These are phyloP conservation scores for Philopedon plagiatum DNA, from an alignment of 2,888 invertebrate species.

Conservation along the genomic window DNA sequence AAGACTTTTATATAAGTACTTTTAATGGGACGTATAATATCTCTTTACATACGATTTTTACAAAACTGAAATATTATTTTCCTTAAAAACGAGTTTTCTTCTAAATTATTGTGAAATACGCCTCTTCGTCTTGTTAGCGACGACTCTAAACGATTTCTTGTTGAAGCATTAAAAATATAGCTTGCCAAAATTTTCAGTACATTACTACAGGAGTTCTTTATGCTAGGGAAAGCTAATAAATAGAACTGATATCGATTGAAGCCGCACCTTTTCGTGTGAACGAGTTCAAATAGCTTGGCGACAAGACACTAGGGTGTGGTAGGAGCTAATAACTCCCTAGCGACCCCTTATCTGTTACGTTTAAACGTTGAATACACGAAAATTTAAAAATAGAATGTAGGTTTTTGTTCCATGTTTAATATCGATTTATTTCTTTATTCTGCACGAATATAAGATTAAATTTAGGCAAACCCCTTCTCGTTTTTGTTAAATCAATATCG, in stretches of 20 bases:
- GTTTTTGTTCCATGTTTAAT: conserved; percentile 4
- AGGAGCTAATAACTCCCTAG: conserved; percentile 11
- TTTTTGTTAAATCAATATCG: conserved; percentile 22
- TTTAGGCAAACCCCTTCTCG: neutral
- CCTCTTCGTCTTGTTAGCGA: neutral
- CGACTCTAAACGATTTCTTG: too few relatives aligned
- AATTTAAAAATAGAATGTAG: conserved; percentile 14
- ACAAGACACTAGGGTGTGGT: conserved; percentile 31
- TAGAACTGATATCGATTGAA: conserved; percentile 31
- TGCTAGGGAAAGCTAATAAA: conserved; percentile 22
- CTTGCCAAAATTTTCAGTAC: neutral
- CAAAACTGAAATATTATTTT: too few relatives aligned
- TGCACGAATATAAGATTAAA: conserved; percentile 2
- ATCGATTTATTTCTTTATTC: conserved; percentile 13
- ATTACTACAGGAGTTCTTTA: neutral
- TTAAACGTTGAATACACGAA: conserved; percentile 2
- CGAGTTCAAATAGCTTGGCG: conserved; percentile 11
- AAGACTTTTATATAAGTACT: too few relatives aligned
- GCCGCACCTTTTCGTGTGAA: conserved; percentile 14
- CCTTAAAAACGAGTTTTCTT: too few relatives aligned
- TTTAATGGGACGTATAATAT: too few relatives aligned
- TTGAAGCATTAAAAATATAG: too few relatives aligned
- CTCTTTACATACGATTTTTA: too few relatives aligned
- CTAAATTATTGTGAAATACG: too few relatives aligned
- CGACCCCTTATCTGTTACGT: neutral